Percentiles rank a stretch among this genome's conserved stretches.
Conservation (phyloP, 1,140 invertebrate genomes). For the Atta colombica region DNA sequence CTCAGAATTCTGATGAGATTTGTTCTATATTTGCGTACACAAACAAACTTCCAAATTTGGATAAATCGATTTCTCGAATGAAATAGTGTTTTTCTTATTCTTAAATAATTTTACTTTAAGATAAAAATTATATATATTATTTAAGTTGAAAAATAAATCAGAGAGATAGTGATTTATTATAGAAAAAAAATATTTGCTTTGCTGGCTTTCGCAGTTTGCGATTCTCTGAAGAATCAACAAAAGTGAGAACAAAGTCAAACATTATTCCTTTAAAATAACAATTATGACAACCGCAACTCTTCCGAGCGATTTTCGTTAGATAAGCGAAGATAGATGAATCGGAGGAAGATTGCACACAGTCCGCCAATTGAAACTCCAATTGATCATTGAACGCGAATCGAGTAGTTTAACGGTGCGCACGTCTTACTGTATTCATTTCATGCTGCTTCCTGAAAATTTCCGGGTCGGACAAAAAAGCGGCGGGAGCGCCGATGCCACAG, state of each 20-base stretch:
- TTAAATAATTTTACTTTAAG: neutral
- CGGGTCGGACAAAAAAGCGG: constrained; percentile 54
- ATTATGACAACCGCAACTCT: neutral
- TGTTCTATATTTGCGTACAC: constrained; percentile 3
- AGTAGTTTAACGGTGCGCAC: constrained; percentile 61
- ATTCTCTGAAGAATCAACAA: no score
- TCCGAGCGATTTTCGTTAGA: neutral
- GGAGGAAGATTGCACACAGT: neutral
- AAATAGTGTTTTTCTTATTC: neutral
- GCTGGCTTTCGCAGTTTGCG: neutral
- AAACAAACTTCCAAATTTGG: neutral
- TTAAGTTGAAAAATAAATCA: neutral
- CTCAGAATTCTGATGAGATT: constrained; percentile 4
- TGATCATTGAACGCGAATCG: neutral
- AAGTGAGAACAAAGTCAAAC: neutral
- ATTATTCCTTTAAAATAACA: neutral
- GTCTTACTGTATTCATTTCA: constrained; percentile 56
- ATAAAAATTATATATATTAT: neutral
- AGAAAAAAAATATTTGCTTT: neutral
- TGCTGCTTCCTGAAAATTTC: constrained; percentile 62
- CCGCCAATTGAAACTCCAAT: neutral
- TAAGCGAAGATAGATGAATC: neutral
- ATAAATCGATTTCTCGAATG: neutral
- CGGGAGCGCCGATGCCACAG: constrained; percentile 78
- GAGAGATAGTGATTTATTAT: neutral